Percentiles rank a stretch among this genome's conserved stretches.
phyloP scores from a whole-genome alignment of 2,888 invertebrate genomes.

The Cerastoderma edule region DNA sequence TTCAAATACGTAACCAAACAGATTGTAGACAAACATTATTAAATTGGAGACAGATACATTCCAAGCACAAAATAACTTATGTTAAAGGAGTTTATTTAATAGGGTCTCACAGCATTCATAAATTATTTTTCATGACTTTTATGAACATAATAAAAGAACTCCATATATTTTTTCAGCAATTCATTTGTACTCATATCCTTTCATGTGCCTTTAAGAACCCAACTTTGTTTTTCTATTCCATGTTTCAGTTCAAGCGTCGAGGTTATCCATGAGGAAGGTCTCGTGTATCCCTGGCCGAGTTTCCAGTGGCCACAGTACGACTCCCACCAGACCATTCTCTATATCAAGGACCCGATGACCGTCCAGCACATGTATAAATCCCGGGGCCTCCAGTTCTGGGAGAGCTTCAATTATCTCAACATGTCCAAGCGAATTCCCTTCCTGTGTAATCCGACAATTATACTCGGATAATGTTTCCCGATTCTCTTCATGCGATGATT shows the following conservation, averaged over 20 bases:
- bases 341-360: neutral
- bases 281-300: neutral
- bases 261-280: neutral
- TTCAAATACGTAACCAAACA: neutral
- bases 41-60: too few relatives aligned
- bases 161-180: too few relatives aligned
- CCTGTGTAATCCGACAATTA: constrained; percentile 17
- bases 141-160: too few relatives aligned
- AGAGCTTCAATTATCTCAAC: constrained; percentile 51
- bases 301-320: constrained; percentile 20
- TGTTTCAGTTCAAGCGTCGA: constrained; percentile 8
- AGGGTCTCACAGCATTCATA: too few relatives aligned
- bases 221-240: neutral
- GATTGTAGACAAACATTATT: neutral
- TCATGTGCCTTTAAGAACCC: too few relatives aligned
- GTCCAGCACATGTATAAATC: constrained; percentile 31
- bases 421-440: constrained; percentile 36
- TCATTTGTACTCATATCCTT: too few relatives aligned
- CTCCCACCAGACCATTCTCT: constrained; percentile 8
- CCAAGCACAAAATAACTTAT: too few relatives aligned
- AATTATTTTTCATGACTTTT: too few relatives aligned
- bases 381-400: constrained; percentile 49
- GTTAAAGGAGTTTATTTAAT: too few relatives aligned
- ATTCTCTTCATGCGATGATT: too few relatives aligned
- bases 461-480: constrained; percentile 21